A percentile compares a stretch with the other conserved stretches of the same genome.
phyloP scores from a whole-genome alignment of 2,113 vertebrate genomes.

The Stegostoma tigrinum region DNA sequence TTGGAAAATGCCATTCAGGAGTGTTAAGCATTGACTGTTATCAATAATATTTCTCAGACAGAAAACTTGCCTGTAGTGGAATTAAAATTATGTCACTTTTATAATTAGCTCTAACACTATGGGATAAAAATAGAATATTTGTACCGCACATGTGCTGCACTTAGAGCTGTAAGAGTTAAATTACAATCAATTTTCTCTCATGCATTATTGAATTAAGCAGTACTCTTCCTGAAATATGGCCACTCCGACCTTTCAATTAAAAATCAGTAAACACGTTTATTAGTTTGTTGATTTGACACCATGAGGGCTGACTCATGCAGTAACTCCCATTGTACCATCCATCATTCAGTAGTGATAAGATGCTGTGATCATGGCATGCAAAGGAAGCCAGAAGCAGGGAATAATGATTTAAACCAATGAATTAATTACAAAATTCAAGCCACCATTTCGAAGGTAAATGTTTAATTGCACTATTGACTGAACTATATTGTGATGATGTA shows the following conservation, averaged over 20 bases:
- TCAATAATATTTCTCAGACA: not conserved
- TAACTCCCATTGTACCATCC: slow-evolving; percentile 22
- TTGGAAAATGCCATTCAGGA: not conserved
- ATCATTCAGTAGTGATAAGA: slow-evolving; percentile 18
- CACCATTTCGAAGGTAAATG: slow-evolving; percentile 16
- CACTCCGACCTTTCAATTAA: slow-evolving; percentile 30
- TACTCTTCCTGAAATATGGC: slow-evolving; percentile 27
- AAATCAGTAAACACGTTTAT: slow-evolving; percentile 34
- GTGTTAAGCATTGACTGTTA: not conserved
- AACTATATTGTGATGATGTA: not conserved
- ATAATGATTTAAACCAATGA: not conserved
- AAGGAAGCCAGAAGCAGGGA: not conserved
- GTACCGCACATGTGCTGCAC: not conserved
- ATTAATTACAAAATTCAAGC: slow-evolving; percentile 32
- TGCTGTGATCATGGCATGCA: not conserved
- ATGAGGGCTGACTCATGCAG: slow-evolving; percentile 19
- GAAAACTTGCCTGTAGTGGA: not conserved
- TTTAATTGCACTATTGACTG: slow-evolving; percentile 26
- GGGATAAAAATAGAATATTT: not conserved
- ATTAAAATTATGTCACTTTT: not conserved
- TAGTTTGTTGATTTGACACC: slow-evolving; percentile 36
- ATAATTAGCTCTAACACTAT: not conserved
- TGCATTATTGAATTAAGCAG: slow-evolving; percentile 26
- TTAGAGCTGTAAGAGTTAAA: slow-evolving; percentile 19
- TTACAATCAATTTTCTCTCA: slow-evolving; percentile 35